Base-by-base conservation (phyloP, 2,888 invertebrate genomes). In the Euproctis similis region DNA sequence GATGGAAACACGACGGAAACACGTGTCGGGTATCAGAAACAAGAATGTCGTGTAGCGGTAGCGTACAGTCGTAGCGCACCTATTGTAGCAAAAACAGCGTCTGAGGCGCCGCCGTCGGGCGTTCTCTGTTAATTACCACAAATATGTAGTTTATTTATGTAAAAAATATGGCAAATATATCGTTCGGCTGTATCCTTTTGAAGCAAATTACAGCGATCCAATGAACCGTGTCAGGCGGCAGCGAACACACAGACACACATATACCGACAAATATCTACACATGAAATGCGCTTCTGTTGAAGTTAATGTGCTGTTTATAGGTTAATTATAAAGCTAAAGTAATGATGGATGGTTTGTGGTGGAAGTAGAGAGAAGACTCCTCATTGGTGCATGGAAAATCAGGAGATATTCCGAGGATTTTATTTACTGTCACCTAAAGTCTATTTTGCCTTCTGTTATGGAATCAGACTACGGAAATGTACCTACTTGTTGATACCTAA, bases 51-150 rank as follows among this genome's bases (percentile, higher is more conserved):
- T 29, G 20, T 34, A 32, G 31, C 24, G 14, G 13, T n/a, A n/a
- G n/a, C n/a, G n/a, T n/a, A n/a, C n/a, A n/a, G n/a, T n/a, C n/a
- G n/a, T n/a, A n/a, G n/a, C n/a, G n/a, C n/a, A n/a, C n/a, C n/a
- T n/a, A 34, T 28, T 34, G 19, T 12, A 12, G 14, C 53, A 68
- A 71, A 70, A 68, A 72, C n/a, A 3, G 2, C 26, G 26, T 43
- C 42, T 49, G 26, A 59, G 42, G 48, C 41, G 30, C 62, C 67
- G 69, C 53, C 46, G 36, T 30, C 42, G 54, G 59, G 51, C 59
- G 62, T 65, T 59, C 55, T 62, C 69, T 72, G 77, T 73, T 81
- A 80, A 80, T 80, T 78, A 78, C 75, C 64, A 55, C 71, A 77
- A 77, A 78, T 78, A 77, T 75, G 71, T 66, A 56, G 43, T 42